These are phyloP conservation scores for Felis chaus DNA, from an alignment of 2,113 vertebrate genomes.

Conservation along the genomic window DNA sequence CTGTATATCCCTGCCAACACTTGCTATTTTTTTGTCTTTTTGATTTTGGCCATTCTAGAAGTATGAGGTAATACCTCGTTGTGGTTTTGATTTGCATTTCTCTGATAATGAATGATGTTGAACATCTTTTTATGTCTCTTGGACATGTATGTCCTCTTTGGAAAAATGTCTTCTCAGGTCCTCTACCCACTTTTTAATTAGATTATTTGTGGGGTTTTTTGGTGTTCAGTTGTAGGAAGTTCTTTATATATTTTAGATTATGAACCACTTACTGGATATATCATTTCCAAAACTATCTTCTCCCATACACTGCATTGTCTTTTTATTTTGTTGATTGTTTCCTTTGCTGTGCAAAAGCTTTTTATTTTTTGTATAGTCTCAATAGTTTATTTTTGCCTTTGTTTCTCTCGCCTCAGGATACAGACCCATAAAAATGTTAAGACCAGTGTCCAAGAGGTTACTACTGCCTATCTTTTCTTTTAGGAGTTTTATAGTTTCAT, in stretches of 20 bases:
- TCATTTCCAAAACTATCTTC: background rate
- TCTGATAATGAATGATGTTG: background rate
- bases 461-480: background rate
- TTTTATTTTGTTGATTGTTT: background rate
- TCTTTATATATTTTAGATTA: background rate
- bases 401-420: background rate
- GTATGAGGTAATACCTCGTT: background rate
- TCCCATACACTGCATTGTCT: background rate
- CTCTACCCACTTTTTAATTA: background rate
- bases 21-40: background rate
- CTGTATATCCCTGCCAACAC: background rate
- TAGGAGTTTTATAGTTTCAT: background rate
- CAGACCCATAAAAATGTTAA: background rate
- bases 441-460: background rate
- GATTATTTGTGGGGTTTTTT: background rate
- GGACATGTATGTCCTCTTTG: background rate
- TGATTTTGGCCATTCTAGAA: background rate
- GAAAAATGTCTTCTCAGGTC: background rate
- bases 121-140: background rate
- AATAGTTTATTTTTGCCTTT: background rate
- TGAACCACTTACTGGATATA: background rate
- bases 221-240: background rate
- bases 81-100: background rate
- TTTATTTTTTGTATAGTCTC: background rate
- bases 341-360: background rate